Base-by-base conservation (phyloP, 2,797 vertebrate genomes). In the Ibycter americanus region DNA sequence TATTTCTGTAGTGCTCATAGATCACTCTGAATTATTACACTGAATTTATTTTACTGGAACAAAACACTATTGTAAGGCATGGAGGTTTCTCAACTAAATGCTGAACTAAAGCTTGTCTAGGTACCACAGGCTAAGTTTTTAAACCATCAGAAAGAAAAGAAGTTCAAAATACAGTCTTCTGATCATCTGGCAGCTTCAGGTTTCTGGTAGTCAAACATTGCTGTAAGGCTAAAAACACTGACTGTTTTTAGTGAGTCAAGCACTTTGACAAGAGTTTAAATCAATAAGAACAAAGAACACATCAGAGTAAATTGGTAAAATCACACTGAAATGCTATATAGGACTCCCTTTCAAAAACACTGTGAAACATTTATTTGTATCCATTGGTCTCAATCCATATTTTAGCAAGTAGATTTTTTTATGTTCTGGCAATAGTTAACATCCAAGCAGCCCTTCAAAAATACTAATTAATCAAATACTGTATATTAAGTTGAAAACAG, bases 201-300 rank as follows among this genome's bases (percentile, higher is more conserved):
- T 61, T 92, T 90, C 82, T 62, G 14, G 47, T 26, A 62, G 54
- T 36, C 27, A 92, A 93, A 84, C 71, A 26, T 89, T 70, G 66
- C 54, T 55, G 29, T 32, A 87, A 80, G 31, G 20, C 66, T 91
- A 52, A 88, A 94, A 88, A 42, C 6, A 71, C 56, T 10, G 22
- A 38, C 34, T 52, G 19, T 17, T 90, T 89, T 87, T 86, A 90
- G 54, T 5, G 0, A 94, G 74, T 63, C 34, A 58, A 82, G 38
- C 27, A 44, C 66, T 96, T 83, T 77, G 73, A 90, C 84, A 62
- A 84, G 70, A 68, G 59, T 93, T 87, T 72, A 87, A 83, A 94
- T 90, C 90, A 63, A 49, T 85, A 93, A 65, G 56, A 85, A 77
- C 36, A 87, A 90, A 82, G 55, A 77, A 80, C 42, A 49, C 71